These are phyloP conservation scores for Eulithis prunata DNA, from an alignment of 2,888 invertebrate species.

Conservation along the genomic window DNA sequence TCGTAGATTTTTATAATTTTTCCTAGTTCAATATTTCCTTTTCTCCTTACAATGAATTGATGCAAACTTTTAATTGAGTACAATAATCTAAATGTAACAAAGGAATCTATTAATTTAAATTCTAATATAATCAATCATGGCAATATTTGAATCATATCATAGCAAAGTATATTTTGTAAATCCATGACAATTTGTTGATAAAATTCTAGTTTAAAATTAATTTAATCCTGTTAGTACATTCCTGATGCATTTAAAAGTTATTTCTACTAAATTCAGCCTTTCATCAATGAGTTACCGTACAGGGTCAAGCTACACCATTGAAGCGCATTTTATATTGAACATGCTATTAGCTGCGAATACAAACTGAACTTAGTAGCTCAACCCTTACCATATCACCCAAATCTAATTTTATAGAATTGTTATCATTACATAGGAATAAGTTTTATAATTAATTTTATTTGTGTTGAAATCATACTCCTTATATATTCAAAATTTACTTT, in stretches of 20 bases:
- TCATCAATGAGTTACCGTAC: constrained; percentile 35
- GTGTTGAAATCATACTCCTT: constrained; percentile 58
- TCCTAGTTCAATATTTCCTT: constrained; percentile 27
- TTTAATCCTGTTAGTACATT: constrained; percentile 35
- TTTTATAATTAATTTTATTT: constrained; percentile 72
- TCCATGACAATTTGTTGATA: constrained; percentile 47
- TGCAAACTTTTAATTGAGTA: constrained; percentile 30
- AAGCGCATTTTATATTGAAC: background rate
- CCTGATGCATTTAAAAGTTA: constrained; percentile 41
- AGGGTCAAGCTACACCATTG: constrained; percentile 3
- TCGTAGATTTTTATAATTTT: constrained; percentile 42
- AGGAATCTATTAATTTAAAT: constrained; percentile 39
- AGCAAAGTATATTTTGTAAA: constrained; percentile 40
- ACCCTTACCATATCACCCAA: constrained; percentile 29
- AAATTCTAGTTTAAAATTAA: constrained; percentile 21
- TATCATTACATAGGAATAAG: constrained; percentile 44
- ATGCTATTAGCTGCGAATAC: background rate
- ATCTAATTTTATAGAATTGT: constrained; percentile 27
- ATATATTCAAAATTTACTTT: constrained; percentile 1
- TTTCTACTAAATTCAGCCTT: constrained; percentile 25
- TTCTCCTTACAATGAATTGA: constrained; percentile 19
- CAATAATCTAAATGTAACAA: constrained; percentile 40
- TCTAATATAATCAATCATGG: constrained; percentile 24
- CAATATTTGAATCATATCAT: constrained; percentile 49
- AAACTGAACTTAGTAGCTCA: constrained; percentile 3